A percentile compares a stretch with the other conserved stretches of the same genome.
phyloP scores from a whole-genome alignment of 2,113 vertebrate species.

The Malurus cyaneus region DNA sequence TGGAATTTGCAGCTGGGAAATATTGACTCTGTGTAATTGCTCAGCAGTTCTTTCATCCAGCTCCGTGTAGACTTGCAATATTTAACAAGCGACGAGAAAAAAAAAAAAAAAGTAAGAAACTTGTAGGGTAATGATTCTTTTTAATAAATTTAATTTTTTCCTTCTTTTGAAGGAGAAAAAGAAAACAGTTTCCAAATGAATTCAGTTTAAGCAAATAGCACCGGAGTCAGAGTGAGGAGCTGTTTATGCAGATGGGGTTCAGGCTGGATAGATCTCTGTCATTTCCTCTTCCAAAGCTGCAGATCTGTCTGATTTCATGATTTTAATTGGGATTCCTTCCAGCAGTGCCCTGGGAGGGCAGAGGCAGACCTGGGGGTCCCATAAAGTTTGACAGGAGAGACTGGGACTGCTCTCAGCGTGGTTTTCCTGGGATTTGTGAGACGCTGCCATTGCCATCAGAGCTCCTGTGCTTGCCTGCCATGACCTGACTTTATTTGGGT shows the following conservation, averaged over 20 bases:
- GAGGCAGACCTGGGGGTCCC: background rate
- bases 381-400: background rate
- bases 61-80: background rate
- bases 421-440: background rate
- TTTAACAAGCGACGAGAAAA: background rate
- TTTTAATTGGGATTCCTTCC: background rate
- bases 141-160: background rate
- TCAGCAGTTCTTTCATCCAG: background rate
- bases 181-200: background rate
- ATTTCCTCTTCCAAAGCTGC: background rate
- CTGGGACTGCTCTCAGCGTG: accelerated
- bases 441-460: background rate
- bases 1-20: background rate
- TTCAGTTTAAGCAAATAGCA: background rate
- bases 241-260: background rate
- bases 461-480: background rate
- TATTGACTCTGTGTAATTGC: background rate
- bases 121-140: background rate
- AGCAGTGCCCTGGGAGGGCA: background rate
- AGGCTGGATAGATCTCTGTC: background rate
- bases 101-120: background rate
- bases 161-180: background rate
- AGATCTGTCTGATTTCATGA: background rate
- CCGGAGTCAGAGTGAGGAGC: background rate
- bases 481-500: background rate